Evolutionary conservation across 2,888 invertebrate genomes (phyloP), one percentile per base, ranked within the genome.

Genomic region (Pandemis corylana): DNA sequence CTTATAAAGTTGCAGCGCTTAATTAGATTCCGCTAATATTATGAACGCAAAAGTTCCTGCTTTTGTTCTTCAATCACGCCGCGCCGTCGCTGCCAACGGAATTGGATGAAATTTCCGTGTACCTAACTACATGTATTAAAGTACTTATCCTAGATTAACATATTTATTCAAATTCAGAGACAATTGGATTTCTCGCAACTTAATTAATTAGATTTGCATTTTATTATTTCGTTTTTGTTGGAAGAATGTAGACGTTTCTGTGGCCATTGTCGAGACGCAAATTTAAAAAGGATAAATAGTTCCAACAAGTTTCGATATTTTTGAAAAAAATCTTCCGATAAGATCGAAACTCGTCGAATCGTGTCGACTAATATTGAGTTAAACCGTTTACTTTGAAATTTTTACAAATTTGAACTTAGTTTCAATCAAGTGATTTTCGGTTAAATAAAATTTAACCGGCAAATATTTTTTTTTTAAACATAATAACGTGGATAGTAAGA

Each of bases 61-160:
- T 56, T 56, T 56, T 56, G 56, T 56, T 56, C 56, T 56, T 56
- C 56, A 56, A 56, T 56, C 56, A 56, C 56, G 56, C 56, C 56
- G 56, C 56, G 56, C 56, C 56, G 56, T 56, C 20, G 56, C 15
- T 56, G 56, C 15, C 56, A 20, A 15, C 53, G 53, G 53, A 53
- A 53, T 53, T n/a, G 53, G n/a, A 53, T 53, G 53, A 53, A 53
- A 53, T n/a, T 15, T 15, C 53, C 7, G 12, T 46, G 46, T 46
- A 7, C 51, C 13, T 51, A 51, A 51, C 51, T 51, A 51, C 51
- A 51, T 51, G 2, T 51, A 51, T n/a, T n/a, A 51, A 51, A 51
- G 51, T 51, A 51, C 51, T 51, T 51, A 51, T 51, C 51, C n/a
- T 12, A 51, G n/a, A 51, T 51, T 51, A 51, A 6, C 51, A 51